Percentiles rank a stretch among this genome's conserved stretches.
Conservation (phyloP, 2,888 invertebrate genomes). For the Callyntrura sp. region DNA sequence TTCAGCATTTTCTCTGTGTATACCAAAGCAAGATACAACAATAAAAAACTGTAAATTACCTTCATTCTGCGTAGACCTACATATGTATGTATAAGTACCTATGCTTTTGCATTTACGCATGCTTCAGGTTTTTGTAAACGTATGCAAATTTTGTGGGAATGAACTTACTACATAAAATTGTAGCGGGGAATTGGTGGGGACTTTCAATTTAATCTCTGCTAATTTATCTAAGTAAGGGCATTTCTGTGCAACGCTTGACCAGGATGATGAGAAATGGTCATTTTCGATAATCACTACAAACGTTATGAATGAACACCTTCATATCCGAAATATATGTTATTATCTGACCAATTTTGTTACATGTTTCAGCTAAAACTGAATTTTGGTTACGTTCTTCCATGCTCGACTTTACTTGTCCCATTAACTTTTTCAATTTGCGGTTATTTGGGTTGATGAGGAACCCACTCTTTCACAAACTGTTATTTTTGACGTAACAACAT, state of each 20-base stretch:
- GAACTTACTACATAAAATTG: neutral
- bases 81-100: neutral
- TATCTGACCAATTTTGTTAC: too few species aligned
- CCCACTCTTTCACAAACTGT: neutral
- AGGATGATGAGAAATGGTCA: constrained; percentile 24
- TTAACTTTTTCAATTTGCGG: constrained; percentile 42
- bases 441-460: constrained; percentile 9
- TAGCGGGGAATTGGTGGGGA: neutral
- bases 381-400: neutral
- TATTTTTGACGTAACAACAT: neutral
- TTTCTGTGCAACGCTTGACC: constrained; percentile 44
- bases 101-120: neutral
- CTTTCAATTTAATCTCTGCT: constrained; percentile 1
- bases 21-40: neutral
- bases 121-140: neutral
- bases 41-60: neutral
- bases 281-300: constrained; percentile 5
- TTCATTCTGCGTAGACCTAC: neutral
- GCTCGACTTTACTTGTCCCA: constrained; percentile 60
- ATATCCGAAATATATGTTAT: too few species aligned
- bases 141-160: neutral
- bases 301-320: neutral
- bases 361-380: neutral
- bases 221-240: constrained; percentile 27
- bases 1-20: neutral